Evolutionary conservation across 2,797 vertebrate species (phyloP).

Genomic region (Eospalax fontanierii): DNA sequence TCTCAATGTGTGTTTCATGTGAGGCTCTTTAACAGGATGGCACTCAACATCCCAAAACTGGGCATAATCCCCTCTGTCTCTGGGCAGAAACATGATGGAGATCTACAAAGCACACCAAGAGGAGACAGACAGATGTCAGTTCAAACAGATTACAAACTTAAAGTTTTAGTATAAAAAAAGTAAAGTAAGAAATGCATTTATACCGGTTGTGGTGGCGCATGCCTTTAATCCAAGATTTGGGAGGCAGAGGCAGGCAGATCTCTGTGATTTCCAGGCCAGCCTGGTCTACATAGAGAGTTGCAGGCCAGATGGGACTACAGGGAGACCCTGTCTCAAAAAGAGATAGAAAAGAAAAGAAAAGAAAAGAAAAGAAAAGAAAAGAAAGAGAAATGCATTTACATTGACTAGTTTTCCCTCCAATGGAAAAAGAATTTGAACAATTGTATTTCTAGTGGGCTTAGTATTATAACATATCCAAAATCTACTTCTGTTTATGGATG

Average conservation of each 20-base stretch:
- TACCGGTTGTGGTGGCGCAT: too few relatives aligned
- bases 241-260: too few relatives aligned
- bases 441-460: not conserved
- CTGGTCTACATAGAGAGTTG: too few relatives aligned
- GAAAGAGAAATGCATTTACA: not conserved
- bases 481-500: not conserved
- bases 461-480: slow-evolving; percentile 29
- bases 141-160: not conserved
- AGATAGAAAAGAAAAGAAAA: too few relatives aligned
- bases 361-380: not conserved
- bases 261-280: too few relatives aligned
- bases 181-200: not conserved
- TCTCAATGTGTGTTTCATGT: slow-evolving; percentile 93
- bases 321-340: not conserved
- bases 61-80: slow-evolving; percentile 94
- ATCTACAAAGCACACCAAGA: slow-evolving; percentile 89
- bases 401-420: not conserved
- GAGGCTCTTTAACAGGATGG: slow-evolving; percentile 93
- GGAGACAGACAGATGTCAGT: not conserved
- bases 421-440: slow-evolving; percentile 31
- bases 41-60: slow-evolving; percentile 99
- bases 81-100: slow-evolving; percentile 94
- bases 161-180: not conserved
- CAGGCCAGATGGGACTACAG: too few relatives aligned
- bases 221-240: too few relatives aligned